Conservation (phyloP, 2,113 vertebrate genomes). For the Nyctereutes procyonoides region DNA sequence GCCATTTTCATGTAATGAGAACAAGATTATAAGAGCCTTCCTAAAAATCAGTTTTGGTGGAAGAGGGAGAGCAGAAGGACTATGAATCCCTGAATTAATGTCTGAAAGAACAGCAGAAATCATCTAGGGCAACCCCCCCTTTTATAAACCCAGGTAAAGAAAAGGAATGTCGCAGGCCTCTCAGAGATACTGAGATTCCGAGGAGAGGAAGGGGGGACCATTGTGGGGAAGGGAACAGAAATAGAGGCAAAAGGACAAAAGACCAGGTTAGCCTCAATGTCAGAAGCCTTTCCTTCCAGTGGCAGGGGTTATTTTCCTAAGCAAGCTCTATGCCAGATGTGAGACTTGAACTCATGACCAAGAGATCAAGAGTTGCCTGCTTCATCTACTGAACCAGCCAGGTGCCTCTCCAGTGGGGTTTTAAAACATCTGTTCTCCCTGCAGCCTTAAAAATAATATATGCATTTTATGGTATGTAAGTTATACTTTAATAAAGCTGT, state of each 20-base stretch:
- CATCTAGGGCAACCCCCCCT: neutral
- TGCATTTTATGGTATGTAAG: slow-evolving; percentile 14
- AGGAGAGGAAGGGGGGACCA: neutral
- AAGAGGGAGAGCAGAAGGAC: neutral
- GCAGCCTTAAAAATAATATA: neutral
- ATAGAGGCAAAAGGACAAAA: neutral
- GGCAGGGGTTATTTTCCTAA: neutral
- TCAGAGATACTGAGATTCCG: neutral
- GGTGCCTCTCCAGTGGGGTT: neutral
- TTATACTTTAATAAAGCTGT: slow-evolving; percentile 42
- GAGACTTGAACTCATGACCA: neutral
- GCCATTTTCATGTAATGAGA: slow-evolving; percentile 28
- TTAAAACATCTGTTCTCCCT: neutral
- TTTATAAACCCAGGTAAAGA: neutral
- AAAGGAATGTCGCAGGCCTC: neutral
- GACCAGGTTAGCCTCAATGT: neutral
- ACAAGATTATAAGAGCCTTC: neutral
- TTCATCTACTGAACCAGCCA: neutral
- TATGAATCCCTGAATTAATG: neutral
- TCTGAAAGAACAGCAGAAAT: slow-evolving; percentile 5
- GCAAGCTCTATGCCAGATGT: neutral
- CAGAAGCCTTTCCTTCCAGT: neutral
- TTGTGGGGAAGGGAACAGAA: neutral
- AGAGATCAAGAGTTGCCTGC: neutral
- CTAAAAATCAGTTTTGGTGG: slow-evolving; percentile 5